Evolutionary conservation across 2,113 vertebrate genomes (phyloP).

Genomic region (Anarhynchus alexandrinus): DNA sequence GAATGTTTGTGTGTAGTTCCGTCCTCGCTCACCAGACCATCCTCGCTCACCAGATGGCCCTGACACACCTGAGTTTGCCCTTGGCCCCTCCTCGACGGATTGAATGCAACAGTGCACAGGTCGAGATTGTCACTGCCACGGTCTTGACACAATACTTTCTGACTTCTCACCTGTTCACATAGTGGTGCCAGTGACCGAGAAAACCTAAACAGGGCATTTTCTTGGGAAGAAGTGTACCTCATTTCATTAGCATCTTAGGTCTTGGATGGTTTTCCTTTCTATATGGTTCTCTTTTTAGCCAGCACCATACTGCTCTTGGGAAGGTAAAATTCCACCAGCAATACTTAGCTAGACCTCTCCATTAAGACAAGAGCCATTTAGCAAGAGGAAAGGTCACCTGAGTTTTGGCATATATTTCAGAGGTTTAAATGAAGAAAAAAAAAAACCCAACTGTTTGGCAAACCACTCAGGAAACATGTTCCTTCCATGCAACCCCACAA

Average conservation of each 20-base stretch:
- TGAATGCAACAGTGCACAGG: background rate
- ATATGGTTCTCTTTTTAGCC: background rate
- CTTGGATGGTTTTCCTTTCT: background rate
- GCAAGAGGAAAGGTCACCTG: background rate
- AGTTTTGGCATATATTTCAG: background rate
- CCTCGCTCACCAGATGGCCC: background rate
- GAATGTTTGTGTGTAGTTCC: background rate
- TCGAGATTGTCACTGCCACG: rapidly evolving
- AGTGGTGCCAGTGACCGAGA: background rate
- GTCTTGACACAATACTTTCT: background rate
- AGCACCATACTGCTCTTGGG: background rate
- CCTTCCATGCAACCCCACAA: background rate
- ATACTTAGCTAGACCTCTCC: background rate
- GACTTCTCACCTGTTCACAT: background rate
- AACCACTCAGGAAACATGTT: background rate
- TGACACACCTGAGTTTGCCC: background rate
- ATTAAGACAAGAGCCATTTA: background rate
- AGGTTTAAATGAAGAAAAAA: background rate
- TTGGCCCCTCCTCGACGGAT: background rate
- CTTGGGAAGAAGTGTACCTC: background rate
- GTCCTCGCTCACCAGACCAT: background rate
- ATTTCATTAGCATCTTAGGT: background rate
- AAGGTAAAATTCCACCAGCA: background rate
- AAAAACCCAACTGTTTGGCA: background rate
- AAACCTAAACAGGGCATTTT: background rate